A percentile compares a stretch with the other conserved stretches of the same genome.
Evolutionary conservation across 2,888 invertebrate genomes (phyloP).

Genomic region (Brenthis hecate): DNA sequence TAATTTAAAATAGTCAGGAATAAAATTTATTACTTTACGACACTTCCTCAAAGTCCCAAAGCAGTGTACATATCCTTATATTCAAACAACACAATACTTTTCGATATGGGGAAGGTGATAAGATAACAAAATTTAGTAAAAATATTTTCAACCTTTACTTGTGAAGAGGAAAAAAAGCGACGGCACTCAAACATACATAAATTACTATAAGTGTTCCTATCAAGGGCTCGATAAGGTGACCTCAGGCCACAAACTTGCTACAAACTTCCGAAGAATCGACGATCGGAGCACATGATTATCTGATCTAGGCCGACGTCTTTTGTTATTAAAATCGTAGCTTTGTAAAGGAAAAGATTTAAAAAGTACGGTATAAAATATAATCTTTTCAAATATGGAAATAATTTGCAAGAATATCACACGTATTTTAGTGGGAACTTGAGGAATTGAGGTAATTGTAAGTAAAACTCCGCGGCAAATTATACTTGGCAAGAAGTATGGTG

Average conservation of each 20-base stretch:
- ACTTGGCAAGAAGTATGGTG: slow-evolving; percentile 67
- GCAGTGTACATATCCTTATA: background rate
- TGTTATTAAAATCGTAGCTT: slow-evolving; percentile 32
- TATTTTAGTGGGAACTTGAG: slow-evolving; percentile 50
- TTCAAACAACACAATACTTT: slow-evolving; percentile 32
- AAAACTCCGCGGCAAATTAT: slow-evolving; percentile 72
- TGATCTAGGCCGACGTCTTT: slow-evolving; percentile 68
- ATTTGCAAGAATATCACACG: slow-evolving; percentile 27
- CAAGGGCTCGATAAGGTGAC: slow-evolving; percentile 65
- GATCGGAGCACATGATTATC: slow-evolving; percentile 42
- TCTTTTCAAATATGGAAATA: slow-evolving; percentile 35
- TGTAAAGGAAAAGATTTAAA: background rate
- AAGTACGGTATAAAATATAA: background rate
- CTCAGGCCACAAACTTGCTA: slow-evolving; percentile 55
- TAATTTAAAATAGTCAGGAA: background rate
- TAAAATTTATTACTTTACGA: background rate
- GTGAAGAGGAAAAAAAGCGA: slow-evolving; percentile 34
- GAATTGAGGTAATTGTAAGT: slow-evolving; percentile 65
- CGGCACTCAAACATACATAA: slow-evolving; percentile 61
- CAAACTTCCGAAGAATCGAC: slow-evolving; percentile 61
- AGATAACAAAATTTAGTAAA: slow-evolving; percentile 40
- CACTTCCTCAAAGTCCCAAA: background rate
- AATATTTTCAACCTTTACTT: slow-evolving; percentile 33
- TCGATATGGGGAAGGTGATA: slow-evolving; percentile 36
- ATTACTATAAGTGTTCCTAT: slow-evolving; percentile 72